Base-by-base conservation (phyloP, 2,113 vertebrate genomes). In the Calidris pugnax region DNA sequence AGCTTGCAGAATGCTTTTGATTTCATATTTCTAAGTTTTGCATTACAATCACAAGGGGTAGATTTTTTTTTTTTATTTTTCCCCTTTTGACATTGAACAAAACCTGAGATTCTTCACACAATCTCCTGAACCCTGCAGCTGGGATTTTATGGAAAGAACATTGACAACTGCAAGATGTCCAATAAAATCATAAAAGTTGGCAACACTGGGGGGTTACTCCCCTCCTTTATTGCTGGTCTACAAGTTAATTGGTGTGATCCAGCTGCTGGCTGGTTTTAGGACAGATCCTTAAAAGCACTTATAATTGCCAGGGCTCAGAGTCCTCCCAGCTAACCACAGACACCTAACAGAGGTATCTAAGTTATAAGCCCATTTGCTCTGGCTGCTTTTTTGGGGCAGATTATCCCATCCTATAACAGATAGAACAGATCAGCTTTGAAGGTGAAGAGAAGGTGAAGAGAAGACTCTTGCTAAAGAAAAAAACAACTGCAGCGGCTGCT, bases 261-360 rank as follows among this genome's bases (percentile, higher is more conserved):
- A 91, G 74, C 77, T 82, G 83, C 83, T 81, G 91, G 10, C 60
- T 68, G 41, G 24, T 35, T 16, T 37, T 48, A n/a, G 82, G 57
- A 79, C 57, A 79, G 37, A 71, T 68, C 74, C 85, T 62, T 56
- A 23, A 91, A 76, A 79, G 24, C 39, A 60, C 39, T 89, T 67
- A 4, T 0, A 43, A 78, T 28, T 76, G 75, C 74, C 57, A 60
- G 48, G 67, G 43, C 57, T 56, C 4, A 0, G 45, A 60, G 15
- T 45, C 19, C 64, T 83, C 74, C 41, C 1, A 4, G 15, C 68
- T 66, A 12, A 37, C 23, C n/a, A 9, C 51, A 20, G 53, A 22
- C 74, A 51, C 83, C 59, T 57, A 57, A 12, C 22, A 4, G 67
- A 53, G 8, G 4, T 12, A 4, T 19, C 4, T 0, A 24, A 4